Conservation (phyloP, 2,797 vertebrate genomes). For the Acrossocheilus fasciatus region DNA sequence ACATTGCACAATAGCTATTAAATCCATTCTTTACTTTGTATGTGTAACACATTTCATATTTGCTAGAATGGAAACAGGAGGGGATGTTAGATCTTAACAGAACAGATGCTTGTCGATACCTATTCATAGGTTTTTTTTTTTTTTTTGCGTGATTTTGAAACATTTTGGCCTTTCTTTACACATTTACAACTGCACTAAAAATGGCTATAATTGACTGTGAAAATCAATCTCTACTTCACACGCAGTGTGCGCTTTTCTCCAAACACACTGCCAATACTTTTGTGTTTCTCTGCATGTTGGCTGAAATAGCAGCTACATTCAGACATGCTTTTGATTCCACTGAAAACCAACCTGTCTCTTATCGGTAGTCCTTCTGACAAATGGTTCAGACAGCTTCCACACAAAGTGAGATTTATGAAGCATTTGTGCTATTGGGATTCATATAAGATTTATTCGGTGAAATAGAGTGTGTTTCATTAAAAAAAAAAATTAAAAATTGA, state of each 20-base stretch:
- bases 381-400: constrained; percentile 38
- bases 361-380: constrained; percentile 36
- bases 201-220: constrained; percentile 49
- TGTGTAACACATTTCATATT: constrained; percentile 20
- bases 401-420: constrained; percentile 45
- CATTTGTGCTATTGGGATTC: constrained; percentile 42
- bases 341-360: constrained; percentile 44
- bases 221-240: constrained; percentile 49
- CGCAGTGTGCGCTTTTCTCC: constrained; percentile 17
- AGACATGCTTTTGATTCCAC: constrained; percentile 41
- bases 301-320: constrained; percentile 39
- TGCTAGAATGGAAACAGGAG: not conserved
- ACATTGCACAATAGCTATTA: not conserved
- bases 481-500: constrained; percentile 13
- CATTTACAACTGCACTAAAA: constrained; percentile 47
- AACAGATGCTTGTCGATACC: constrained; percentile 52
- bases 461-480: constrained; percentile 26
- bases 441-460: constrained; percentile 35
- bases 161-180: constrained; percentile 33
- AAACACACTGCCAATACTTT: constrained; percentile 11
- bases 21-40: constrained; percentile 18
- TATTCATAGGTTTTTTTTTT: constrained; percentile 23
- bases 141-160: constrained; percentile 13
- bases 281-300: constrained; percentile 28
- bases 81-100: constrained; percentile 14